Evolutionary conservation across 2,797 vertebrate genomes (phyloP), one percentile per base, ranked within the genome.

Genomic region (Nyctibius grandis): DNA sequence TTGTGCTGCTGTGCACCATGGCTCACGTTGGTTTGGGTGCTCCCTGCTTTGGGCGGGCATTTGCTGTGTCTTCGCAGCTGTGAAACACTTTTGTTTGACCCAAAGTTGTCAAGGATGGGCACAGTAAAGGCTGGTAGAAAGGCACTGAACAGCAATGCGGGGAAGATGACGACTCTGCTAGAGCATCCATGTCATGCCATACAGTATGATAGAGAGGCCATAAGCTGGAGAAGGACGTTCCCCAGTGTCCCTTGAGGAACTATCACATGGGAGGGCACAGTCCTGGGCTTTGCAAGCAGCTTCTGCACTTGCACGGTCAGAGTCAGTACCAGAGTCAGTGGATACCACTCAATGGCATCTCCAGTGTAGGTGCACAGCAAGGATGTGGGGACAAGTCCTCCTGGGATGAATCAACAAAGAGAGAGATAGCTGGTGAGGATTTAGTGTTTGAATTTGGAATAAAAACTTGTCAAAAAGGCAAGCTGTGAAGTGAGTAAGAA

Each of bases 1-100:
- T 12, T 0, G 0, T 33, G 36, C 12, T 17, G 36, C 5, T 11
- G 6, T 88, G 31, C 19, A 20, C 28, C 4, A 1, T 10, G 59
- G 6, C 7, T 72, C 20, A 23, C 12, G 6, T 9, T 14, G 22
- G 6, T 44, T 56, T 45, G 42, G 2, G 17, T 11, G 29, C 17
- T 15, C 42, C 17, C 2, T 57, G 44, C 28, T 45, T 38, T 1
- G 0, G 4, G 50, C 44, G 31, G 36, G 7, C 16, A 38, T 57
- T 60, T 57, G 10, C 12, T 47, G 17, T 33, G 18, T 29, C 11
- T 33, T 48, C 68, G 22, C 31, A 48, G 38, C 18, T 74, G 36
- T 3, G 3, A 57, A 75, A 45, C 11, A 6, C 31, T 70, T 54
- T 6, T 36, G 15, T 44, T 60, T 36, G 68, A 17, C 23, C 22